Percentiles rank a stretch among this genome's conserved stretches.
Conservation (phyloP, 2,113 vertebrate genomes). For the Clarias gariepinus region DNA sequence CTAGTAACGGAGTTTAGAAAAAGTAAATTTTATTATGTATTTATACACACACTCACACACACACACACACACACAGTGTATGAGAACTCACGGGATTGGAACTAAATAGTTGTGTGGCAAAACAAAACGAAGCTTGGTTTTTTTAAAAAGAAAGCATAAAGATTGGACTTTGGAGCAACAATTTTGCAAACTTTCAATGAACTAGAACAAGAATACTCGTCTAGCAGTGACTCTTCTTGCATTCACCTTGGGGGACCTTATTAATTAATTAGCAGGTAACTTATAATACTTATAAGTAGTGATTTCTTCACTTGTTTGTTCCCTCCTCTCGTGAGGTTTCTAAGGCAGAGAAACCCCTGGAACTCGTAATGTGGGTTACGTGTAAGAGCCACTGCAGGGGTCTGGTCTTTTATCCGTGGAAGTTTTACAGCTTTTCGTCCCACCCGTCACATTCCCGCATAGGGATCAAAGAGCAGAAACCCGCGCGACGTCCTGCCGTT, state of each 20-base stretch:
- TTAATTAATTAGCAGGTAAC: neutral
- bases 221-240: too few relatives aligned
- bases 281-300: neutral
- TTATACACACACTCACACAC: too few relatives aligned
- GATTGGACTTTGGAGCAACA: too few relatives aligned
- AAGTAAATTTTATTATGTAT: too few relatives aligned
- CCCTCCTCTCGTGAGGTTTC: neutral
- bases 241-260: neutral
- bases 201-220: too few relatives aligned
- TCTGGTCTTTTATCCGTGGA: neutral
- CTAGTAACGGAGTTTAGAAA: too few relatives aligned
- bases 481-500: neutral
- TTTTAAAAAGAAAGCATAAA: too few relatives aligned
- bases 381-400: neutral
- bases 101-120: too few relatives aligned
- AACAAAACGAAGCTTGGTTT: too few relatives aligned
- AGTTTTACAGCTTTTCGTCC: constrained; percentile 27
- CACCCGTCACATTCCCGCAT: constrained; percentile 34
- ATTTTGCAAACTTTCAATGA: too few relatives aligned
- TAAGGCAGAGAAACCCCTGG: neutral
- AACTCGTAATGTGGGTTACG: neutral
- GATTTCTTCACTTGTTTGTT: neutral
- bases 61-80: too few relatives aligned
- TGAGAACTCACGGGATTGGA: too few relatives aligned
- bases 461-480: constrained; percentile 17